Evolutionary conservation across 2,797 vertebrate species (phyloP).

Genomic region (Benthosema pterotum): DNA sequence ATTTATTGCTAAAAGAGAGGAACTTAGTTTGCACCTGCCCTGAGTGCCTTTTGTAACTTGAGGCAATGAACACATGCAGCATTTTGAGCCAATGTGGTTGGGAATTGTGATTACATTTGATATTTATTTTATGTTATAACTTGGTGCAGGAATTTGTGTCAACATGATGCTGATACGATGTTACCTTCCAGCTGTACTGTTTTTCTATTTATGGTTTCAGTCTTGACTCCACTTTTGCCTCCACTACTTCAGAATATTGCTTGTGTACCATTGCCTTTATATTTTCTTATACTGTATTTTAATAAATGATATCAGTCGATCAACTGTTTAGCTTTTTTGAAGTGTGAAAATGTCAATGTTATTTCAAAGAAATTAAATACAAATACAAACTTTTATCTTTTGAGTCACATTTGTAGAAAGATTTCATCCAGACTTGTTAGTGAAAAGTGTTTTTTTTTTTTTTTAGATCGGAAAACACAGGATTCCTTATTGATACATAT

Average conservation of each 20-base stretch:
- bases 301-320: slow-evolving; percentile 32
- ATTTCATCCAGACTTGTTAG: too few relatives aligned
- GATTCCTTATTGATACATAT: slow-evolving; percentile 3
- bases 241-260: slow-evolving; percentile 42
- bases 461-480: too few relatives aligned
- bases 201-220: too few relatives aligned
- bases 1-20: slow-evolving; percentile 70
- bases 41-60: slow-evolving; percentile 70
- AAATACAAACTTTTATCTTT: slow-evolving; percentile 10
- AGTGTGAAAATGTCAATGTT: slow-evolving; percentile 44
- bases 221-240: too few relatives aligned
- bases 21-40: slow-evolving; percentile 47
- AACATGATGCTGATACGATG: too few relatives aligned
- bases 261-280: slow-evolving; percentile 3
- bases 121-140: background rate
- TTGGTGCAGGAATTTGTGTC: too few relatives aligned
- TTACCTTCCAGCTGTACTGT: too few relatives aligned
- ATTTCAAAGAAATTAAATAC: slow-evolving; percentile 58
- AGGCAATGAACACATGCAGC: slow-evolving; percentile 17
- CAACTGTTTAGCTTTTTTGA: slow-evolving; percentile 46
- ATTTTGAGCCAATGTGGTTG: background rate
- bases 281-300: slow-evolving; percentile 38
- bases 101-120: slow-evolving; percentile 19
- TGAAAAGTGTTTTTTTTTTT: too few relatives aligned
- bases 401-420: too few relatives aligned